These are phyloP conservation scores for Phortica variegata DNA, from an alignment of 1,140 invertebrate species.

Conservation along the genomic window DNA sequence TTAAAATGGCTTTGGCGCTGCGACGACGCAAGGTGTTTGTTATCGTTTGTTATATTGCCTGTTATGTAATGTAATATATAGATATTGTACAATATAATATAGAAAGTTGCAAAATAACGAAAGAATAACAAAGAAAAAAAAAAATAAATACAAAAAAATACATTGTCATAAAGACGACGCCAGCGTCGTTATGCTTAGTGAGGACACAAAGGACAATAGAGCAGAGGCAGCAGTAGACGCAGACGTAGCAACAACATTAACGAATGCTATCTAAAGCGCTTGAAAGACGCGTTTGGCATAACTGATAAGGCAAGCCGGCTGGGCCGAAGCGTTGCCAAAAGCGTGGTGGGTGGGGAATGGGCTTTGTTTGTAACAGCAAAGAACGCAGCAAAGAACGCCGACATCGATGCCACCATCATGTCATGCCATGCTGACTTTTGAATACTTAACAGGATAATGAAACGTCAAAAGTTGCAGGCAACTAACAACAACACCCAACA, in stretches of 20 bases:
- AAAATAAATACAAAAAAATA: slow-evolving; percentile 38
- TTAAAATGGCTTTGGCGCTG: slow-evolving; percentile 32
- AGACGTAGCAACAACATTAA: not conserved
- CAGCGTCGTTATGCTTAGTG: too few relatives aligned
- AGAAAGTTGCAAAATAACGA: too few relatives aligned
- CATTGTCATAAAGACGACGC: slow-evolving; percentile 44
- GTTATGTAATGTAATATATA: slow-evolving; percentile 54
- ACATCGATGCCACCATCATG: slow-evolving; percentile 17
- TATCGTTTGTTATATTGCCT: slow-evolving; percentile 54
- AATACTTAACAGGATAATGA: slow-evolving; percentile 54
- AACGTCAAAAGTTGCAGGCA: slow-evolving; percentile 51
- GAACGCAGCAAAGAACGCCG: too few relatives aligned
- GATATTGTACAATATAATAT: too few relatives aligned
- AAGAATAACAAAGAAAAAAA: slow-evolving; percentile 5
- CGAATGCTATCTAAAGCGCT: slow-evolving; percentile 30
- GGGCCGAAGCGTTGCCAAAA: slow-evolving; percentile 2
- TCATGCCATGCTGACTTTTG: slow-evolving; percentile 35
- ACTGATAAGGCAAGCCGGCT: slow-evolving; percentile 43
- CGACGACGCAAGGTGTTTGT: slow-evolving; percentile 42
- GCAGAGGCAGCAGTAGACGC: not conserved
- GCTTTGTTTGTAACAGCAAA: too few relatives aligned
- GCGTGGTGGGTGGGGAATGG: not conserved
- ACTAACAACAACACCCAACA: too few relatives aligned
- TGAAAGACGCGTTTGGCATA: slow-evolving; percentile 50
- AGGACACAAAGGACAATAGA: slow-evolving; percentile 40